A percentile compares a stretch with the other conserved stretches of the same genome.
These are phyloP conservation scores for Onychomys arenicola DNA, from an alignment of 2,797 vertebrate species.

Conservation along the genomic window DNA sequence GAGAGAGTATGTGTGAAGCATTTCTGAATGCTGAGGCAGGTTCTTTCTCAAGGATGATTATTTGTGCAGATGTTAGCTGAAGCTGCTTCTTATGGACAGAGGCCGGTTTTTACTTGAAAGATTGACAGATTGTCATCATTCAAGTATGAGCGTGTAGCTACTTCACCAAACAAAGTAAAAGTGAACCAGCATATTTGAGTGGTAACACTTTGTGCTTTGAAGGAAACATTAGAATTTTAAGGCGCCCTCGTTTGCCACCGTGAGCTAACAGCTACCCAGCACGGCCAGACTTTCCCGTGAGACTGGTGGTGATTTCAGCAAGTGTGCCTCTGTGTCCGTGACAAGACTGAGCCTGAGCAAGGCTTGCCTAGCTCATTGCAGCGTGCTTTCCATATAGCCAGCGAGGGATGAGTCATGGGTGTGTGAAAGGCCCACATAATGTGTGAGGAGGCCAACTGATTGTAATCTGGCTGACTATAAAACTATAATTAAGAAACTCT, in stretches of 20 bases:
- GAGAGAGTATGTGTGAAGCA: background rate
- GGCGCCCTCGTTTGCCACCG: background rate
- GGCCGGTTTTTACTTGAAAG: background rate
- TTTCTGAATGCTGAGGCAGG: background rate
- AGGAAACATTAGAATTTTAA: slow-evolving; percentile 17
- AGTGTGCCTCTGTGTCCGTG: background rate
- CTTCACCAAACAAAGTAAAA: background rate
- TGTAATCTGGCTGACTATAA: slow-evolving; percentile 41
- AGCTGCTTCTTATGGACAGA: slow-evolving; percentile 36
- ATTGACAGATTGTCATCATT: background rate
- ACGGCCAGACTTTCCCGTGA: background rate
- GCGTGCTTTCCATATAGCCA: background rate
- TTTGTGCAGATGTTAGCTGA: background rate
- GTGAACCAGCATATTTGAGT: background rate
- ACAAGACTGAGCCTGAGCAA: background rate
- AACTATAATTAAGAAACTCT: background rate
- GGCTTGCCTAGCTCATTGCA: background rate
- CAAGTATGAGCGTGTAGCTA: slow-evolving; percentile 12
- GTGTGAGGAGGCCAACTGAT: background rate
- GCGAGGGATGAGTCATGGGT: background rate
- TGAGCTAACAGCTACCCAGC: background rate
- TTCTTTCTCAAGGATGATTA: background rate
- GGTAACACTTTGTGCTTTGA: slow-evolving; percentile 31
- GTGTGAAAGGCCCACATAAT: background rate
- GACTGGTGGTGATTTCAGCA: background rate